A percentile compares a stretch with the other conserved stretches of the same genome.
These are phyloP conservation scores for Uropsilus gracilis DNA, from an alignment of 2,113 vertebrate genomes.

Conservation along the genomic window DNA sequence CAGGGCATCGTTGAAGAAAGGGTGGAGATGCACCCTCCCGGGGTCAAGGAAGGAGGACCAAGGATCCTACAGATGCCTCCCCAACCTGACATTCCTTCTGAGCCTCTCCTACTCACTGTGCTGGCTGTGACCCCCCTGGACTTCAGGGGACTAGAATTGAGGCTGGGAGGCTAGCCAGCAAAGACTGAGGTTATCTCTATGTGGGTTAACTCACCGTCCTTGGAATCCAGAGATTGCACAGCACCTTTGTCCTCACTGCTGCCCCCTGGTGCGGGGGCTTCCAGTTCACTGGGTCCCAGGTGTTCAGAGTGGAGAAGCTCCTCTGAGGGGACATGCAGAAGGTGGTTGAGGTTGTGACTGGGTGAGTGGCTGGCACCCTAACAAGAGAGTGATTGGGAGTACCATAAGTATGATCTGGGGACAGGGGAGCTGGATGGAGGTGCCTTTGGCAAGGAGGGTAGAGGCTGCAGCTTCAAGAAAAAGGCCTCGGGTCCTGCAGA, in stretches of 20 bases:
- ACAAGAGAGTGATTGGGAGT: background rate
- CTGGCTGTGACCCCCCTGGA: background rate
- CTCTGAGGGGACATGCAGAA: constrained; percentile 58
- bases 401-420: background rate
- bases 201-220: constrained; percentile 71
- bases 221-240: constrained; percentile 57
- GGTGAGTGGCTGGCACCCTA: background rate
- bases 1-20: background rate
- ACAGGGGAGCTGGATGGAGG: background rate
- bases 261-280: constrained; percentile 37
- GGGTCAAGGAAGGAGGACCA: background rate
- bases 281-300: constrained; percentile 65
- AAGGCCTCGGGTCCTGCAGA: background rate
- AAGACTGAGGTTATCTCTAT: background rate
- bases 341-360: background rate
- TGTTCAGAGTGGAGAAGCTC: constrained; percentile 75
- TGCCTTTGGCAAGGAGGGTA: background rate
- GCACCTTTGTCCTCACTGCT: constrained; percentile 74
- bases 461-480: background rate
- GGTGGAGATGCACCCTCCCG: background rate
- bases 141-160: background rate
- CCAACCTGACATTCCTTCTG: background rate
- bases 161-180: background rate
- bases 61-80: background rate
- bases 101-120: background rate